A percentile compares a stretch with the other conserved stretches of the same genome.
Conservation (phyloP, 2,888 invertebrate genomes). For the Apamea epomidion region DNA sequence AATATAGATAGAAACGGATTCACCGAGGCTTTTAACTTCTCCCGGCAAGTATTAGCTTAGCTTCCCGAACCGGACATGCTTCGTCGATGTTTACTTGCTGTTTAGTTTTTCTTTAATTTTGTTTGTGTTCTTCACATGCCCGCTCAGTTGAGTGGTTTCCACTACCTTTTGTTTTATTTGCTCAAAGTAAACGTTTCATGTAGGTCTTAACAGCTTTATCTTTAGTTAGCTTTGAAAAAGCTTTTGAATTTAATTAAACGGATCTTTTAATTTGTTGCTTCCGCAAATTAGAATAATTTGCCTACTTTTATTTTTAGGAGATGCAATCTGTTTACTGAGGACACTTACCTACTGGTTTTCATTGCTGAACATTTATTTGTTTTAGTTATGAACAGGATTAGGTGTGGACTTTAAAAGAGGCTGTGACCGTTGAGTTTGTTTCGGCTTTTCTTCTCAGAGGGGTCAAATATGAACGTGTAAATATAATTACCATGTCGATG, state of each 20-base stretch:
- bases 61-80: constrained; percentile 65
- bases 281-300: constrained; percentile 36
- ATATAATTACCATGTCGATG: not conserved
- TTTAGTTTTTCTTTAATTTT: constrained; percentile 77
- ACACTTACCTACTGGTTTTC: constrained; percentile 9
- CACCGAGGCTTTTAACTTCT: constrained; percentile 61
- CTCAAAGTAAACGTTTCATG: constrained; percentile 65
- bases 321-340: constrained; percentile 14
- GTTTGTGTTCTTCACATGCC: constrained; percentile 73
- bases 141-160: constrained; percentile 65
- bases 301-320: constrained; percentile 46
- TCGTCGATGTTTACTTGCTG: constrained; percentile 70
- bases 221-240: constrained; percentile 47
- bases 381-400: not conserved
- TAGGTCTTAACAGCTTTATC: constrained; percentile 66
- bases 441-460: not conserved
- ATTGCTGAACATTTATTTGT: constrained; percentile 11
- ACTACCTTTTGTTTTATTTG: constrained; percentile 67
- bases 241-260: constrained; percentile 62
- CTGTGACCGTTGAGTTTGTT: not conserved
- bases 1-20: constrained; percentile 56
- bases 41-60: constrained; percentile 69
- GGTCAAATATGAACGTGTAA: not conserved
- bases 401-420: not conserved
- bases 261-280: constrained; percentile 49